Evolutionary conservation across 2,113 vertebrate species (phyloP).

Genomic region (Myiopsitta monachus): DNA sequence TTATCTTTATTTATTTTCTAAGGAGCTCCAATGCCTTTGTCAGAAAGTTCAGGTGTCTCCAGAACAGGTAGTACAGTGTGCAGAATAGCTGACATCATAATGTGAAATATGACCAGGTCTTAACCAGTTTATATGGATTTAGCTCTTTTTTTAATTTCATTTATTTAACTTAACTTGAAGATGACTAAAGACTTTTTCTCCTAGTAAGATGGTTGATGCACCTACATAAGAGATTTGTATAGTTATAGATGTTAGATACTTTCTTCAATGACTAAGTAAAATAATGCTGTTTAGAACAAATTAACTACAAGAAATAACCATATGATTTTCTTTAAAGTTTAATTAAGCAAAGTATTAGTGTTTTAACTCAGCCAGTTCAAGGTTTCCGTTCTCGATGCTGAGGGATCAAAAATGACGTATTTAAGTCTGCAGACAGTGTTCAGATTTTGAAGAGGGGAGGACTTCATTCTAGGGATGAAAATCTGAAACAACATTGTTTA

Average conservation of each 20-base stretch:
- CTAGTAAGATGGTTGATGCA: background rate
- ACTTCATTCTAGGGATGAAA: background rate
- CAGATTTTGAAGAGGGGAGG: background rate
- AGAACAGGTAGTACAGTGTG: background rate
- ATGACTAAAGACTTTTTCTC: background rate
- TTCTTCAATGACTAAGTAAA: background rate
- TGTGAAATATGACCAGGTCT: background rate
- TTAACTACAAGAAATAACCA: background rate
- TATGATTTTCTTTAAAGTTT: background rate
- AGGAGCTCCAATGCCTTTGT: background rate
- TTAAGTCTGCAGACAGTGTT: background rate
- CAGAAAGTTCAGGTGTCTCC: background rate
- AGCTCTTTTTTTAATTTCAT: background rate
- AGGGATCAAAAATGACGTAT: background rate
- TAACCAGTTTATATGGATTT: background rate
- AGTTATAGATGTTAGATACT: background rate
- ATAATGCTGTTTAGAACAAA: background rate
- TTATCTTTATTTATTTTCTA: background rate
- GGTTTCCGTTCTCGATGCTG: background rate
- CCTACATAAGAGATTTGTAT: background rate
- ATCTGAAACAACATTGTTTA: background rate
- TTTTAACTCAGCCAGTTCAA: background rate
- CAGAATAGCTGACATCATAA: background rate
- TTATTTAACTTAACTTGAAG: background rate
- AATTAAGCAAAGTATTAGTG: background rate